Conservation (phyloP, 1,140 invertebrate species). For the Protaetia brevitarsis region DNA sequence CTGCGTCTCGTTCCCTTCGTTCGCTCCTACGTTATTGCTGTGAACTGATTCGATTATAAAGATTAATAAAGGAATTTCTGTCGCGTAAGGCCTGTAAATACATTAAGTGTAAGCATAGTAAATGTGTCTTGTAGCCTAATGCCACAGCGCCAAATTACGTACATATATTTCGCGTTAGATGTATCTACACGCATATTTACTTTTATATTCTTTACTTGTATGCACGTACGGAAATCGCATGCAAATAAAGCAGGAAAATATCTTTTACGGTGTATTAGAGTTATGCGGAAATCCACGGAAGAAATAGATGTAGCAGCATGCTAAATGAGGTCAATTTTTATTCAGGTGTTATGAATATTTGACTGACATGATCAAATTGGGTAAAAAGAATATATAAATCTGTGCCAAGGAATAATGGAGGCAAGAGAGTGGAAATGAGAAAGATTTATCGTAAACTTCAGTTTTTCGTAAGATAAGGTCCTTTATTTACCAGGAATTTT, state of each 20-base stretch:
- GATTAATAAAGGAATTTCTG: background rate
- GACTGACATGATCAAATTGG: slow-evolving; percentile 30
- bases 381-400: slow-evolving; percentile 33
- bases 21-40: background rate
- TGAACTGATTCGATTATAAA: background rate
- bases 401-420: slow-evolving; percentile 30
- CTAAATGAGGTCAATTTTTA: slow-evolving; percentile 21
- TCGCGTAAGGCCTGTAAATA: too few species aligned
- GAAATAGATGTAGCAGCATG: slow-evolving; percentile 5
- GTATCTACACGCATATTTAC: too few species aligned
- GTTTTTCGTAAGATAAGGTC: too few species aligned
- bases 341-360: slow-evolving; percentile 24
- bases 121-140: too few species aligned
- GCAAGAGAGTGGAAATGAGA: slow-evolving; percentile 15
- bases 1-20: background rate
- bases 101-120: too few species aligned
- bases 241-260: too few species aligned
- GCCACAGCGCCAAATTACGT: too few species aligned
- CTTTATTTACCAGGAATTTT: too few species aligned
- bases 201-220: too few species aligned
- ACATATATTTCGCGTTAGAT: too few species aligned
- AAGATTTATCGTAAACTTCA: slow-evolving; percentile 21
- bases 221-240: too few species aligned
- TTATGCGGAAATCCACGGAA: background rate
- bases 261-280: background rate